Conservation (phyloP, 2,113 vertebrate species). For the Pogona vitticeps region DNA sequence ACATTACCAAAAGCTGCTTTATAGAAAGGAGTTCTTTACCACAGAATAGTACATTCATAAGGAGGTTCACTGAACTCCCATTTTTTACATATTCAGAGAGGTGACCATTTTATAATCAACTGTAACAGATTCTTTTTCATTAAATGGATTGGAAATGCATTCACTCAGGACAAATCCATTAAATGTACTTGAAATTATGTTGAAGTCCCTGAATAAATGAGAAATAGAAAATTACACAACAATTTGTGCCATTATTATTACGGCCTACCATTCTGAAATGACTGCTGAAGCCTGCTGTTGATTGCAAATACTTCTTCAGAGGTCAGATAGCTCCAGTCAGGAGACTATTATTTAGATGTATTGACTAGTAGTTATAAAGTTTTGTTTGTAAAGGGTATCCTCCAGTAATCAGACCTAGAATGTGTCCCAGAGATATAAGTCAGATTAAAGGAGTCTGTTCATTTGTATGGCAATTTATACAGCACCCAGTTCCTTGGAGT, state of each 20-base stretch:
- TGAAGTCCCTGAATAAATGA: constrained; percentile 1
- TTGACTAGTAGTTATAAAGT: too few species aligned
- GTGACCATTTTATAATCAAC: constrained; percentile 28
- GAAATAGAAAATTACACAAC: constrained; percentile 23
- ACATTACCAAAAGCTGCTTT: constrained; percentile 48
- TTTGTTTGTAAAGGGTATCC: background rate
- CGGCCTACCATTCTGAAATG: constrained; percentile 5
- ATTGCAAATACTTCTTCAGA: constrained; percentile 19
- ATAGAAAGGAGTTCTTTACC: constrained; percentile 55
- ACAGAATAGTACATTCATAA: constrained; percentile 30
- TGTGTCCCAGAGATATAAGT: too few species aligned
- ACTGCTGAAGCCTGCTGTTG: background rate
- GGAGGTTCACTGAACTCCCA: background rate
- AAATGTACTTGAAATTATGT: constrained; percentile 20
- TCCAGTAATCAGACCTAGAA: background rate
- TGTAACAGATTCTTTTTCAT: constrained; percentile 33
- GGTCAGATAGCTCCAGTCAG: background rate
- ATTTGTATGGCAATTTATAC: too few species aligned
- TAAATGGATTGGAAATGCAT: constrained; percentile 37
- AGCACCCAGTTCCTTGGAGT: too few species aligned
- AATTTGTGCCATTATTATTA: constrained; percentile 26
- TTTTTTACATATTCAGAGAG: constrained; percentile 35
- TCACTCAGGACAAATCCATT: constrained; percentile 17
- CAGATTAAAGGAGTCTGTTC: too few species aligned
- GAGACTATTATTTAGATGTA: background rate